These are phyloP conservation scores for Microcebus tavaratra DNA, from an alignment of 2,113 vertebrate species.

Conservation along the genomic window DNA sequence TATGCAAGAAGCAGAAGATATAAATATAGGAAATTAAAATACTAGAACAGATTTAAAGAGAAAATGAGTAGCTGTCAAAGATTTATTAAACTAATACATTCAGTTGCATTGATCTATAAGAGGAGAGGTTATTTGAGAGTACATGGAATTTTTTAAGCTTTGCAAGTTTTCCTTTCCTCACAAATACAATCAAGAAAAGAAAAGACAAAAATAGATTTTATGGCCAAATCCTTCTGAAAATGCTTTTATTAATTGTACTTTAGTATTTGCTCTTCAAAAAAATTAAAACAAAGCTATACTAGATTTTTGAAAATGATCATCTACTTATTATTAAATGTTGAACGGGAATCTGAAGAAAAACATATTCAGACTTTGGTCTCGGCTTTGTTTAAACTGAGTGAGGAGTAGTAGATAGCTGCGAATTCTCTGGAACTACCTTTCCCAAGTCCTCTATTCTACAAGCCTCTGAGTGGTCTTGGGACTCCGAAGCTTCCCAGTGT, in stretches of 20 bases:
- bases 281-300: background rate
- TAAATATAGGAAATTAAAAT: background rate
- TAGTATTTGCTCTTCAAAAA: background rate
- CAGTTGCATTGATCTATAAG: background rate
- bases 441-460: background rate
- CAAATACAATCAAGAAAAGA: background rate
- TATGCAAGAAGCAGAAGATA: background rate
- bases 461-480: background rate
- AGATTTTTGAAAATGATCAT: background rate
- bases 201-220: slow-evolving; percentile 15
- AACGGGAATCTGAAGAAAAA: slow-evolving; percentile 5
- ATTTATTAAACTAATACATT: background rate
- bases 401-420: background rate
- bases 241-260: background rate
- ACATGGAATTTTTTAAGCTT: background rate
- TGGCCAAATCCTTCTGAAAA: background rate
- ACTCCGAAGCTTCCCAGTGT: background rate
- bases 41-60: background rate
- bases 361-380: background rate
- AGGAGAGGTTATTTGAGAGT: background rate
- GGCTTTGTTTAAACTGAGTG: background rate
- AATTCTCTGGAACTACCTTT: background rate
- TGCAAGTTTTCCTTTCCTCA: slow-evolving; percentile 4
- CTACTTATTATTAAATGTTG: slow-evolving; percentile 21
- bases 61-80: background rate